These are phyloP conservation scores for Cossypha polioptera DNA, from an alignment of 2,797 vertebrate genomes.

Conservation along the genomic window DNA sequence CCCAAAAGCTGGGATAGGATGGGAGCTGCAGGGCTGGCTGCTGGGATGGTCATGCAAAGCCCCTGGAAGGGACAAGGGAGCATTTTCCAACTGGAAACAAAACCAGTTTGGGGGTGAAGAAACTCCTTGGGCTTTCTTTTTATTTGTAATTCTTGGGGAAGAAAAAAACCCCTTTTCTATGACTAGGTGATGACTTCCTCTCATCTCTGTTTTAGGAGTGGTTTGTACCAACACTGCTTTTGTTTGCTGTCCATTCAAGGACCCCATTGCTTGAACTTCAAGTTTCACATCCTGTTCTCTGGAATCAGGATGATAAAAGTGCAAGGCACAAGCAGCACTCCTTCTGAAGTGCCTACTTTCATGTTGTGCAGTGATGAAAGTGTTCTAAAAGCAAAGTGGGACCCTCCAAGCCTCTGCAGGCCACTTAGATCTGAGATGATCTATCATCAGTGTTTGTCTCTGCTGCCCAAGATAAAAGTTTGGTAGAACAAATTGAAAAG, in stretches of 20 bases:
- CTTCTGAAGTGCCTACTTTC: background rate
- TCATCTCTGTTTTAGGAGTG: background rate
- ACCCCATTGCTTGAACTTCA: background rate
- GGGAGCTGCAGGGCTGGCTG: background rate
- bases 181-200: background rate
- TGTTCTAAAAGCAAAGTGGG: background rate
- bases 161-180: background rate
- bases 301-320: background rate
- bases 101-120: background rate
- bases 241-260: background rate
- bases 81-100: background rate
- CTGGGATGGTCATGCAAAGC: background rate
- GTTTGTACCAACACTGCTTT: background rate
- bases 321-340: background rate
- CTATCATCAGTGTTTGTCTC: conserved; percentile 35
- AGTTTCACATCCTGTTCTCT: background rate
- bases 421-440: background rate
- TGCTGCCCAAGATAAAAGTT: conserved; percentile 53
- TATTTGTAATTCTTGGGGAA: background rate
- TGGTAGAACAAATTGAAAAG: conserved; percentile 58
- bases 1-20: background rate
- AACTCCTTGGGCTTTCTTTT: background rate
- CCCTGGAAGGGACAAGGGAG: background rate
- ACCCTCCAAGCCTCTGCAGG: background rate
- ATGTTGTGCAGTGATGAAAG: background rate